phyloP scores from a whole-genome alignment of 1,140 invertebrate species.

The Drosophila ironensis region DNA sequence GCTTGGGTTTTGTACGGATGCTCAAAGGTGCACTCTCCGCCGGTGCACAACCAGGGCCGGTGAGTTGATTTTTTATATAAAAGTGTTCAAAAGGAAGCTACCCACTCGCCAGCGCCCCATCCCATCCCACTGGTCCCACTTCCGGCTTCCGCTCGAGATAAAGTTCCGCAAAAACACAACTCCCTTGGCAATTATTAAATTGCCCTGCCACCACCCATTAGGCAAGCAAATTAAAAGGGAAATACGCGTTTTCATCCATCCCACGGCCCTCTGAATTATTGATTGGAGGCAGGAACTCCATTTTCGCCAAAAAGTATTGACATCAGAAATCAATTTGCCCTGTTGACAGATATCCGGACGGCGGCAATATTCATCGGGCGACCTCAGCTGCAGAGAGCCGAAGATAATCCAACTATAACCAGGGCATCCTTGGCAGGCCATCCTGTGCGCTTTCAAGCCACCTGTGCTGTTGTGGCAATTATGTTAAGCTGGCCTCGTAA shows the following conservation, averaged over 20 bases:
- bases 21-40: slow-evolving; percentile 49
- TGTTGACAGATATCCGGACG: slow-evolving; percentile 4
- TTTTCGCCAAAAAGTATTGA: slow-evolving; percentile 22
- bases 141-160: slow-evolving; percentile 48
- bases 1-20: slow-evolving; percentile 13
- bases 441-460: background rate
- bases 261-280: slow-evolving; percentile 27
- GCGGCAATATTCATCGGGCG: background rate
- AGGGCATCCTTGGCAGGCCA: background rate
- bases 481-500: slow-evolving; percentile 48
- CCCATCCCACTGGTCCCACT: slow-evolving; percentile 14
- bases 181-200: slow-evolving; percentile 35
- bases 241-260: slow-evolving; percentile 24
- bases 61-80: slow-evolving; percentile 60
- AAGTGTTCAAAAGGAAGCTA: slow-evolving; percentile 36
- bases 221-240: slow-evolving; percentile 38
- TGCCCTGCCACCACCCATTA: slow-evolving; percentile 31
- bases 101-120: too few relatives aligned
- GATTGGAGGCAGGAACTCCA: slow-evolving; percentile 21
- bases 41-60: too few relatives aligned
- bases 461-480: background rate
- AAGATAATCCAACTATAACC: slow-evolving; percentile 1
- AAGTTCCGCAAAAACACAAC: slow-evolving; percentile 4
- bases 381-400: background rate
- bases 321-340: slow-evolving; percentile 34